Conservation (phyloP, 2,797 vertebrate genomes). For the Artibeus lituratus region DNA sequence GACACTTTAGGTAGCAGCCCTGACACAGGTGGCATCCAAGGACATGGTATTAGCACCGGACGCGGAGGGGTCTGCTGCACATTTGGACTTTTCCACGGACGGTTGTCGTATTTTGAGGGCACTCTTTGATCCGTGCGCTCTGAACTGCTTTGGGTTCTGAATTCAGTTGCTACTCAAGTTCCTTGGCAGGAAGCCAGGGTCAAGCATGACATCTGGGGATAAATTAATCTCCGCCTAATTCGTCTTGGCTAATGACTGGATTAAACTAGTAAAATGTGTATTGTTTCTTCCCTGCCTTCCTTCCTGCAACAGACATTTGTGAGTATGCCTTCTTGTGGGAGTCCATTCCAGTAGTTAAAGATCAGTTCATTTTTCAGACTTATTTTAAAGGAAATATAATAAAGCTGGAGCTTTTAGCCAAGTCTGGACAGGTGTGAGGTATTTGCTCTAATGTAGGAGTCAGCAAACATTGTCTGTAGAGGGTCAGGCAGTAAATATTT, state of each 20-base stretch:
- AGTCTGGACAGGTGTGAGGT: neutral
- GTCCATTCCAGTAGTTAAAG: neutral
- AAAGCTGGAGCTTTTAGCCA: neutral
- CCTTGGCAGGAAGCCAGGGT: neutral
- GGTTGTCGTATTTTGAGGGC: neutral
- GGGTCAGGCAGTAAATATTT: neutral
- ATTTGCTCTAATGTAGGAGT: neutral
- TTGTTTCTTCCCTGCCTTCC: neutral
- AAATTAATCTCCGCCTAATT: conserved; percentile 28
- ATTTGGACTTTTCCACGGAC: neutral
- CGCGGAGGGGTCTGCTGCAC: neutral
- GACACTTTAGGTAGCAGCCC: neutral
- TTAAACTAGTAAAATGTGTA: neutral
- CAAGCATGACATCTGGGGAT: neutral
- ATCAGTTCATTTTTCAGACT: neutral
- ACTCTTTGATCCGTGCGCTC: neutral
- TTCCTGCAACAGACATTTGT: neutral
- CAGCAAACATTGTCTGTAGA: neutral
- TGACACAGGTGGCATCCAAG: neutral
- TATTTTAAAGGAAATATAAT: conserved; percentile 26
- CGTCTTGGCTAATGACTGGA: neutral
- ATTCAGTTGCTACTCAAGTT: neutral
- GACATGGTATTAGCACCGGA: neutral
- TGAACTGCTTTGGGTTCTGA: neutral
- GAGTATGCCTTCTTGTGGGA: conserved; percentile 10